Evolutionary conservation across 1,140 invertebrate species (phyloP).

Genomic region (Arion vulgaris): DNA sequence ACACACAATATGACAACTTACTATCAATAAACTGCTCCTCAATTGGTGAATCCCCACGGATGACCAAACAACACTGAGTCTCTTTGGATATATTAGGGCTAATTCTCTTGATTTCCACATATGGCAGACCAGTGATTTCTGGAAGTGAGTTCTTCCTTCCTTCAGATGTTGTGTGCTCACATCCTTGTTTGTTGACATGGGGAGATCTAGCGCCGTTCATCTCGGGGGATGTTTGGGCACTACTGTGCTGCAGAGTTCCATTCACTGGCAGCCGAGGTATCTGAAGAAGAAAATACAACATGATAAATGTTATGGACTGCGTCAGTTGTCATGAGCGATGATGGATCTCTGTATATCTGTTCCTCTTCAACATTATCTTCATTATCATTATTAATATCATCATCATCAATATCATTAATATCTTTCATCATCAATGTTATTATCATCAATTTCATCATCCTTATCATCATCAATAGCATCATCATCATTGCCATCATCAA

Average conservation of each 20-base stretch:
- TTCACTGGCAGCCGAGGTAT: background rate
- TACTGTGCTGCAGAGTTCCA: constrained; percentile 8
- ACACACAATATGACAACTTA: too few relatives aligned
- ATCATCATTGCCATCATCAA: too few relatives aligned
- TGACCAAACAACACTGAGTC: constrained; percentile 52
- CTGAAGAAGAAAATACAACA: constrained; percentile 12
- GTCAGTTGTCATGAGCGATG: too few relatives aligned
- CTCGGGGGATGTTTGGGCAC: constrained; percentile 20
- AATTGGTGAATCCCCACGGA: constrained; percentile 43
- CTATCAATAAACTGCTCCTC: constrained; percentile 65
- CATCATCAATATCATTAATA: too few relatives aligned
- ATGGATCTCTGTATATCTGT: too few relatives aligned
- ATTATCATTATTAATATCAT: too few relatives aligned
- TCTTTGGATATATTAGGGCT: constrained; percentile 59
- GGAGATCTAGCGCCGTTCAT: background rate
- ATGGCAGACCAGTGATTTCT: constrained; percentile 56
- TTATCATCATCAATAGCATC: too few relatives aligned
- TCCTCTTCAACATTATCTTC: too few relatives aligned
- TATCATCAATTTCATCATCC: too few relatives aligned
- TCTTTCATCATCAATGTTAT: too few relatives aligned
- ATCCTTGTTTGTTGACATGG: background rate
- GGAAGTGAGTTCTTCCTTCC: constrained; percentile 56
- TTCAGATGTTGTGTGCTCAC: background rate
- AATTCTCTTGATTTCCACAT: constrained; percentile 45
- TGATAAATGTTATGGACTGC: too few relatives aligned